phyloP scores from a whole-genome alignment of 1,140 invertebrate species.

The Halesus radiatus region DNA sequence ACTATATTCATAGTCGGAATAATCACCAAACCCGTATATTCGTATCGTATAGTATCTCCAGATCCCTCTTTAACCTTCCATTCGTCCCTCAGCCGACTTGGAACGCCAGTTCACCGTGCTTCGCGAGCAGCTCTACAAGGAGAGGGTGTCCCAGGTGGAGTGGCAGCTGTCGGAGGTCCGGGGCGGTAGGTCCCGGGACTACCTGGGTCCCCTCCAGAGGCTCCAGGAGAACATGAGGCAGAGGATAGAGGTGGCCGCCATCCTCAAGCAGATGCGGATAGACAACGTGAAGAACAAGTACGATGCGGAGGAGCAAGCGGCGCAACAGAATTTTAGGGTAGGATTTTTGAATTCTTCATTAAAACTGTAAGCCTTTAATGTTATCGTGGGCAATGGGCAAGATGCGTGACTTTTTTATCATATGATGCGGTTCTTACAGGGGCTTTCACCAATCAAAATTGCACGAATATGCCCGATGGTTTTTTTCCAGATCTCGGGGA shows the following conservation, averaged over 20 bases:
- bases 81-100: conserved; percentile 75
- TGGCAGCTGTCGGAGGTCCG: conserved; percentile 88
- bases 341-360: conserved; percentile 54
- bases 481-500: too few relatives aligned
- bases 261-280: conserved; percentile 82
- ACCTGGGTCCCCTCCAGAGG: conserved; percentile 86
- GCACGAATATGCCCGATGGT: too few relatives aligned
- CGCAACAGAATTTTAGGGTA: conserved; percentile 89
- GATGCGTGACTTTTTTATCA: too few relatives aligned
- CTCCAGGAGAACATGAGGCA: conserved; percentile 90
- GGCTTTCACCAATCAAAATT: too few relatives aligned
- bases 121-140: conserved; percentile 90
- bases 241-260: conserved; percentile 90
- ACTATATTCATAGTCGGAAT: too few relatives aligned
- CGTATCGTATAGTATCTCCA: too few relatives aligned
- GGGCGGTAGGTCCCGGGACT: conserved; percentile 88
- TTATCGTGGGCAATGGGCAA: too few relatives aligned
- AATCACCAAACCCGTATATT: too few relatives aligned
- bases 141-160: conserved; percentile 85
- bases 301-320: conserved; percentile 89
- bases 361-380: not conserved
- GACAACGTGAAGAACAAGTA: conserved; percentile 91
- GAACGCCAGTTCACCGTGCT: conserved; percentile 90
- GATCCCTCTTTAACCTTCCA: too few relatives aligned
- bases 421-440: too few relatives aligned